Evolutionary conservation across 2,113 vertebrate genomes (phyloP).

Genomic region (Pycnonotus jocosus): DNA sequence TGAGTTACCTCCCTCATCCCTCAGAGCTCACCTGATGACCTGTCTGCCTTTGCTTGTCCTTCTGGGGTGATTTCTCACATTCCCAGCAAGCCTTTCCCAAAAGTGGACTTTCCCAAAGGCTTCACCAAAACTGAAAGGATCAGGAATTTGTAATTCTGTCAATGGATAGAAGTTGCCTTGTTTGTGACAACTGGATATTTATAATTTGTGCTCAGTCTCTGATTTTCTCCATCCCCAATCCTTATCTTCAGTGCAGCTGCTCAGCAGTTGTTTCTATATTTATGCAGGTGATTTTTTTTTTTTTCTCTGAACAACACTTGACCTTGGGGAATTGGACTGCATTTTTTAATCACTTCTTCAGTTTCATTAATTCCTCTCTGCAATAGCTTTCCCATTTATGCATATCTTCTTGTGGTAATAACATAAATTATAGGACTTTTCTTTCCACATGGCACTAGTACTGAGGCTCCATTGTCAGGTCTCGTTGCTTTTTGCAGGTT

Average conservation of each 20-base stretch:
- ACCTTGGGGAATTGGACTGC: neutral
- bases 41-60: neutral
- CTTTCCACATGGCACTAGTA: neutral
- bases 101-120: neutral
- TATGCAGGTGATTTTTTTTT: slow-evolving; percentile 8
- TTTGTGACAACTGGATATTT: neutral
- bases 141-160: neutral
- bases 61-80: neutral
- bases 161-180: neutral
- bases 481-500: neutral
- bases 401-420: neutral
- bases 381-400: neutral
- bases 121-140: neutral
- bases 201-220: neutral
- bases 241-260: slow-evolving; percentile 11
- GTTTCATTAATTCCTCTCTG: neutral
- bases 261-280: slow-evolving; percentile 16
- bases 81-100: neutral
- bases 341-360: neutral
- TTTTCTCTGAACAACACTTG: neutral
- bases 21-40: neutral
- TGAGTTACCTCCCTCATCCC: neutral
- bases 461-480: neutral
- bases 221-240: neutral
- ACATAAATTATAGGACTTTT: neutral